Evolutionary conservation across 2,888 invertebrate species (phyloP).

Genomic region (Heliconius ismenius): DNA sequence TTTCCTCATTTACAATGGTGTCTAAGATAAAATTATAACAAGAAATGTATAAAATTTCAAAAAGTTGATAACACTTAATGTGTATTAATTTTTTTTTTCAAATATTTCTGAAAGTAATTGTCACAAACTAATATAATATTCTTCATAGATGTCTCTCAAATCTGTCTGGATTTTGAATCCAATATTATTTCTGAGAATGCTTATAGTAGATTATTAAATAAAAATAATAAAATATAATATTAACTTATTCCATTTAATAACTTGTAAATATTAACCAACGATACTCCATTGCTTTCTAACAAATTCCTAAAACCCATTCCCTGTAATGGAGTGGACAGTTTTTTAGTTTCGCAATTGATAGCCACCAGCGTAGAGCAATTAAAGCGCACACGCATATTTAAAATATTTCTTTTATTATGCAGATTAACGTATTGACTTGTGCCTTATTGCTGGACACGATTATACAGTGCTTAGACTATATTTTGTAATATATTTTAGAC

Average conservation of each 20-base stretch:
- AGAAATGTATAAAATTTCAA: too few species aligned
- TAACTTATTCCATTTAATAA: background rate
- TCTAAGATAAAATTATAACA: too few species aligned
- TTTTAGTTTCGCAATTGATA: conserved; percentile 79
- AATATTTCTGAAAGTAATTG: too few species aligned
- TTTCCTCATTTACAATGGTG: too few species aligned
- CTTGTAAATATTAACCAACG: background rate
- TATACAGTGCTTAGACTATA: conserved; percentile 7
- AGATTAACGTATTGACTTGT: conserved; percentile 76
- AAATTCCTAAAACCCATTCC: conserved; percentile 67
- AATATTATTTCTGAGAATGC: too few species aligned
- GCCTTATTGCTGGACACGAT: conserved; percentile 48
- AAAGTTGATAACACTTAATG: too few species aligned
- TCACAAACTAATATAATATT: too few species aligned
- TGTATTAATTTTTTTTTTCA: too few species aligned
- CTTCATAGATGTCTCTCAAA: too few species aligned
- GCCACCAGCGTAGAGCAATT: conserved; percentile 72
- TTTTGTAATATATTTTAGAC: background rate
- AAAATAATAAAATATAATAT: background rate
- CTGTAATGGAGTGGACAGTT: conserved; percentile 73
- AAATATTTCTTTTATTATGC: conserved; percentile 77
- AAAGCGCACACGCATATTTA: conserved; percentile 73
- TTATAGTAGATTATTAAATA: too few species aligned
- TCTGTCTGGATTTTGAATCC: too few species aligned
- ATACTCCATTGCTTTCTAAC: conserved; percentile 52